Percentiles rank a stretch among this genome's conserved stretches.
Evolutionary conservation across 2,797 vertebrate genomes (phyloP).

Genomic region (Eptatretus atami): DNA sequence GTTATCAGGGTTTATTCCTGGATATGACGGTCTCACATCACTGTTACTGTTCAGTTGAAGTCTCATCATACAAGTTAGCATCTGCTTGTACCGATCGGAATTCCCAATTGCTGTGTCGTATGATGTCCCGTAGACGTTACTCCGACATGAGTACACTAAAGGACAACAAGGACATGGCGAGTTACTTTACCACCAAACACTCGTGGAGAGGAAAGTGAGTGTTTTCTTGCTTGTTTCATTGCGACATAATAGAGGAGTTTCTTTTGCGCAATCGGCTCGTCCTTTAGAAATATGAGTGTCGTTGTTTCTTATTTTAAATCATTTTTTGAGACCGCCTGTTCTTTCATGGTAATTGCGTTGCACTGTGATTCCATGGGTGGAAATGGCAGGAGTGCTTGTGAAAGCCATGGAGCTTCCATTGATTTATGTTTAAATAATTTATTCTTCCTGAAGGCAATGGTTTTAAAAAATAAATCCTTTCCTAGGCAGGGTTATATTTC

Average conservation of each 20-base stretch:
- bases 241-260: slow-evolving; percentile 8
- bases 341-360: too few relatives aligned
- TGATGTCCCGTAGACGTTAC: slow-evolving; percentile 24
- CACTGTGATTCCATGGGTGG: too few relatives aligned
- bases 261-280: background rate
- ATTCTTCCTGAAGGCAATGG: too few relatives aligned
- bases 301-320: background rate
- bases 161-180: slow-evolving; percentile 95
- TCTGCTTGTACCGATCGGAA: slow-evolving; percentile 9
- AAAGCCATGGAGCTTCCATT: too few relatives aligned
- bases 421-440: too few relatives aligned
- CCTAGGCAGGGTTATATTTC: too few relatives aligned
- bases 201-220: slow-evolving; percentile 99
- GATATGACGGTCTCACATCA: too few relatives aligned
- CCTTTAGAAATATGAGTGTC: background rate
- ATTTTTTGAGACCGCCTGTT: background rate
- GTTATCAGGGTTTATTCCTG: too few relatives aligned
- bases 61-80: slow-evolving; percentile 12
- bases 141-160: slow-evolving; percentile 92
- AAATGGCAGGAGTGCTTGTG: too few relatives aligned
- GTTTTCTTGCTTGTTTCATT: rapidly evolving
- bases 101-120: background rate
- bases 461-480: too few relatives aligned
- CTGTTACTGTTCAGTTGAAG: too few relatives aligned
- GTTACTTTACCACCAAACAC: slow-evolving; percentile 98